Evolutionary conservation across 2,113 vertebrate genomes (phyloP).

Genomic region (Ursus arctos): DNA sequence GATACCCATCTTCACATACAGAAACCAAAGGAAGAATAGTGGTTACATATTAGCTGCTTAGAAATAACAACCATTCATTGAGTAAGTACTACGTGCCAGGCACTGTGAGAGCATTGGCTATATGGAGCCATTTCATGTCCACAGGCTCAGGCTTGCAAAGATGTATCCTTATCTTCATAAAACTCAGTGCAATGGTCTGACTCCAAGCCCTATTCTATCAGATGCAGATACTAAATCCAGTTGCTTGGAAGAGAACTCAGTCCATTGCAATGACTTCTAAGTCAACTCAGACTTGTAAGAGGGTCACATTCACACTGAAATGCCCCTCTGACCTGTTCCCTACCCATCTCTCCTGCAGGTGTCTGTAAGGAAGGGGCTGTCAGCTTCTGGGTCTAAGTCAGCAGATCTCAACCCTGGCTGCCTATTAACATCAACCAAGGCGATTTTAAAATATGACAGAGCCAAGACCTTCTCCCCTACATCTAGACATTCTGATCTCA

Average conservation of each 20-base stretch:
- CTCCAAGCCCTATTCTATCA: background rate
- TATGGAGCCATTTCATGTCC: background rate
- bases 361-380: background rate
- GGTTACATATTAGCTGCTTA: background rate
- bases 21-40: background rate
- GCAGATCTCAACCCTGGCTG: background rate
- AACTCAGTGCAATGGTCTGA: background rate
- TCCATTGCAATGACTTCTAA: background rate
- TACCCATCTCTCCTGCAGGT: background rate
- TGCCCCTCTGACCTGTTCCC: background rate
- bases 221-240: background rate
- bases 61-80: background rate
- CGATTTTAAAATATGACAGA: slow-evolving; percentile 2
- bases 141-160: background rate
- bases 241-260: background rate
- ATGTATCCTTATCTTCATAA: background rate
- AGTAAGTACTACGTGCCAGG: background rate
- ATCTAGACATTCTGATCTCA: background rate
- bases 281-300: background rate
- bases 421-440: background rate
- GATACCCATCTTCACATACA: background rate
- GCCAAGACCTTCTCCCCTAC: background rate
- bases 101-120: background rate
- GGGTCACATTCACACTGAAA: background rate
- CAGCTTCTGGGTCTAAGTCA: background rate